Conservation (phyloP, 2,797 vertebrate species). For the Spheniscus humboldti region DNA sequence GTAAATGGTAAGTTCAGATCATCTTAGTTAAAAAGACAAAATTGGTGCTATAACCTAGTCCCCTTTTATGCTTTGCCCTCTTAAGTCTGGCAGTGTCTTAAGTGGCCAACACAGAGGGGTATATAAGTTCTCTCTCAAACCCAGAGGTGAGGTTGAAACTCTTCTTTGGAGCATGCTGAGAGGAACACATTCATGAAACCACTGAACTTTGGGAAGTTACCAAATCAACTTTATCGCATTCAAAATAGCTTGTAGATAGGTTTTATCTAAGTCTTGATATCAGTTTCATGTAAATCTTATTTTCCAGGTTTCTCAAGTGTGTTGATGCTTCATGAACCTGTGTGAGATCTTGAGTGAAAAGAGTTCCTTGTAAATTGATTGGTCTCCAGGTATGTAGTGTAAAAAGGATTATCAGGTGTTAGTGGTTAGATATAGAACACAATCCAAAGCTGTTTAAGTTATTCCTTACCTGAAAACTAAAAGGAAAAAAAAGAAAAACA, state of each 20-base stretch:
- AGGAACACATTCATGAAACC: conserved; percentile 33
- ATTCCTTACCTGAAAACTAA: not conserved
- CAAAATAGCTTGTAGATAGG: not conserved
- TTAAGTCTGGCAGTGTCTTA: conserved; percentile 70
- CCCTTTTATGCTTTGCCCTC: conserved; percentile 74
- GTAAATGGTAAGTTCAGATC: not conserved
- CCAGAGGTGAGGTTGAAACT: conserved; percentile 52
- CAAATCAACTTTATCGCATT: not conserved
- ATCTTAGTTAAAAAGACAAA: not conserved
- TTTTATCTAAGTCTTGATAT: not conserved
- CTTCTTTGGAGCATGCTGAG: conserved; percentile 66
- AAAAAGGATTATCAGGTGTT: not conserved
- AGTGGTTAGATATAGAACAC: not conserved
- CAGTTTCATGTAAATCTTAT: not conserved
- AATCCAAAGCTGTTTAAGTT: not conserved
- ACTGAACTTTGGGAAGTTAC: not conserved
- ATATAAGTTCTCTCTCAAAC: conserved; percentile 68
- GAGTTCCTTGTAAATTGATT: not conserved
- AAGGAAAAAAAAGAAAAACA: not conserved
- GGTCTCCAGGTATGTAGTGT: not conserved
- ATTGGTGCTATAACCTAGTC: not conserved
- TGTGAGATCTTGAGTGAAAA: not conserved
- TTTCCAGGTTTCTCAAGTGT: not conserved
- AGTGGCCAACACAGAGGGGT: conserved; percentile 72
- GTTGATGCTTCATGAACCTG: not conserved